phyloP scores from a whole-genome alignment of 1,140 invertebrate genomes.

The Halesus radiatus region DNA sequence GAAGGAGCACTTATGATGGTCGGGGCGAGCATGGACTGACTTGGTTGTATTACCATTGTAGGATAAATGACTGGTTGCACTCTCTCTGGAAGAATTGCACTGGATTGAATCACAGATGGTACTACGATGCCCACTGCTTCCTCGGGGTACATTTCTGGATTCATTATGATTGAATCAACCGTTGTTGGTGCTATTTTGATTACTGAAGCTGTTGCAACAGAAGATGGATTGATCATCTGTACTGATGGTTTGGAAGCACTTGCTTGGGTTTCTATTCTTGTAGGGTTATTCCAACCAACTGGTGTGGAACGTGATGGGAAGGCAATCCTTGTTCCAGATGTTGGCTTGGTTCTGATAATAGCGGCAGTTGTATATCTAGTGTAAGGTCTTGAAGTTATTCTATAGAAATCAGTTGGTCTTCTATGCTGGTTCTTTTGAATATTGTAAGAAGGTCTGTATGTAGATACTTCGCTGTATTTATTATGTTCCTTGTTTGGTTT shows the following conservation, averaged over 20 bases:
- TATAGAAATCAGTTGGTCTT: conserved; percentile 59
- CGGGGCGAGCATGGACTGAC: conserved; percentile 34
- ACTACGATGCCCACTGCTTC: conserved; percentile 40
- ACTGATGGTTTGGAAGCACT: conserved; percentile 28
- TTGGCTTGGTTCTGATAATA: conserved; percentile 44
- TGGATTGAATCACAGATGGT: conserved; percentile 31
- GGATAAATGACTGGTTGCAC: conserved; percentile 43
- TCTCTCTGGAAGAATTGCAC: conserved; percentile 44
- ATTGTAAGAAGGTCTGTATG: conserved; percentile 65
- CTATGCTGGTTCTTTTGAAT: conserved; percentile 63
- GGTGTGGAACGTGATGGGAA: conserved; percentile 48
- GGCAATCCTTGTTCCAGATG: conserved; percentile 49
- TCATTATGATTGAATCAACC: conserved; percentile 53
- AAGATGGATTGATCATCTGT: conserved; percentile 28
- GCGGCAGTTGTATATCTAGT: conserved; percentile 51
- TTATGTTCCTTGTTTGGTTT: conserved; percentile 61
- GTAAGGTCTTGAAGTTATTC: conserved; percentile 53
- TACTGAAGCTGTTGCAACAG: conserved; percentile 15
- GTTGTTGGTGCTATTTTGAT: conserved; percentile 46
- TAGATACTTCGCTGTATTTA: conserved; percentile 67
- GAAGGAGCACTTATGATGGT: conserved; percentile 43
- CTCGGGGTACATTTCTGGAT: conserved; percentile 55
- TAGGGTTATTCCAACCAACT: conserved; percentile 47
- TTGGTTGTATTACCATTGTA: conserved; percentile 35
- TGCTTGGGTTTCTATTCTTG: conserved; percentile 47